These are phyloP conservation scores for Ctenicera cuprea DNA, from an alignment of 2,888 invertebrate species.

Conservation along the genomic window DNA sequence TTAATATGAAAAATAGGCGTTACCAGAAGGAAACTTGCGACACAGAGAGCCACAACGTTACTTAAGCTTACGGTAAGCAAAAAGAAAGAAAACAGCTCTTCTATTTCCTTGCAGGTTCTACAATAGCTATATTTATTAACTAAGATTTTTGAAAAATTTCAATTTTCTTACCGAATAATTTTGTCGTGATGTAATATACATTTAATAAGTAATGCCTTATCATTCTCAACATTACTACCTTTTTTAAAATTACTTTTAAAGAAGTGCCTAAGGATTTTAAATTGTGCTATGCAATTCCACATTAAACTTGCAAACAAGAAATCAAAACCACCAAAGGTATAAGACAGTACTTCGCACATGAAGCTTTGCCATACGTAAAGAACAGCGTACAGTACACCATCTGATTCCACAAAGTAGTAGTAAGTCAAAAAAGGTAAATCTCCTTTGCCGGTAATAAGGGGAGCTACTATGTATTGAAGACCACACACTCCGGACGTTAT, in stretches of 20 bases:
- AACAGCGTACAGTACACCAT: background rate
- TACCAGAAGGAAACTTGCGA: background rate
- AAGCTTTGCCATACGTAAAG: conserved; percentile 21
- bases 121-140: too few species aligned
- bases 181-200: too few species aligned
- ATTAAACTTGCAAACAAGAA: conserved; percentile 11
- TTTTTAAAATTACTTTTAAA: background rate
- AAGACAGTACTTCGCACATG: background rate
- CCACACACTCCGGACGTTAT: background rate
- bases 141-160: too few species aligned
- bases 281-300: conserved; percentile 15
- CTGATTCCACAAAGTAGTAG: background rate
- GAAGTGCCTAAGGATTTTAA: background rate
- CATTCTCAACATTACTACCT: too few species aligned
- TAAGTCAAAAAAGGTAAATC: background rate
- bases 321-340: background rate
- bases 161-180: too few species aligned
- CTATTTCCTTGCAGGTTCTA: background rate
- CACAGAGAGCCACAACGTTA: background rate
- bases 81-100: background rate
- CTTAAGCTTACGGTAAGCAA: background rate
- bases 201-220: too few species aligned
- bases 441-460: background rate
- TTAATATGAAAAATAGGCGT: background rate
- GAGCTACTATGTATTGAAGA: background rate